Percentiles rank a stretch among this genome's conserved stretches.
phyloP scores from a whole-genome alignment of 2,113 vertebrate species.

The Hydropotes inermis region DNA sequence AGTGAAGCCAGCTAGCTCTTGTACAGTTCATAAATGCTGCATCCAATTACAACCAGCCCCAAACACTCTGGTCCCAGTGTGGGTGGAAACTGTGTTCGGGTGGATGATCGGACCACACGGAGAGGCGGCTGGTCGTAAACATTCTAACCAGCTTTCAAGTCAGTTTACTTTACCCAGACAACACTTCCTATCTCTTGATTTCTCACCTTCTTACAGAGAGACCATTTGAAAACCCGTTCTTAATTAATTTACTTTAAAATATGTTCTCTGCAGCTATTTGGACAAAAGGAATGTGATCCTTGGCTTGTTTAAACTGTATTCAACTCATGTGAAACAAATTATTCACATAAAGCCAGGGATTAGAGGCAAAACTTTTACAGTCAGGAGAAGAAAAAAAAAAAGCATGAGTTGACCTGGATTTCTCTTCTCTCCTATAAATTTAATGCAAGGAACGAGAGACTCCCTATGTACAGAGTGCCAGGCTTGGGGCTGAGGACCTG shows the following conservation, averaged over 20 bases:
- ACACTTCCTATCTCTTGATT: slow-evolving; percentile 30
- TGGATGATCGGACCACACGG: neutral
- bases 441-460: neutral
- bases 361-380: neutral
- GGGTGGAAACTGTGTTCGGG: neutral
- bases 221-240: slow-evolving; percentile 45
- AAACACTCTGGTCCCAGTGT: neutral
- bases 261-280: neutral
- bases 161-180: neutral
- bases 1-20: slow-evolving; percentile 36
- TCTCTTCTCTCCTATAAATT: neutral
- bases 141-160: neutral
- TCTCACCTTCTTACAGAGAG: slow-evolving; percentile 16
- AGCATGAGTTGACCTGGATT: neutral
- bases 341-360: neutral
- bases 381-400: neutral
- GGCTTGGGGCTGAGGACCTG: rapidly evolving
- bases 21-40: slow-evolving; percentile 48
- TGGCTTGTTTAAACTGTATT: neutral
- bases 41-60: slow-evolving; percentile 21
- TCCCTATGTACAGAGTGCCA: rapidly evolving
- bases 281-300: neutral
- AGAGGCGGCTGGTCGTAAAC: neutral
- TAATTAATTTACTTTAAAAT: slow-evolving; percentile 41
- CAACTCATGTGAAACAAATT: slow-evolving; percentile 2